These are phyloP conservation scores for Ormyrus pomaceus DNA, from an alignment of 2,888 invertebrate genomes.

Conservation along the genomic window DNA sequence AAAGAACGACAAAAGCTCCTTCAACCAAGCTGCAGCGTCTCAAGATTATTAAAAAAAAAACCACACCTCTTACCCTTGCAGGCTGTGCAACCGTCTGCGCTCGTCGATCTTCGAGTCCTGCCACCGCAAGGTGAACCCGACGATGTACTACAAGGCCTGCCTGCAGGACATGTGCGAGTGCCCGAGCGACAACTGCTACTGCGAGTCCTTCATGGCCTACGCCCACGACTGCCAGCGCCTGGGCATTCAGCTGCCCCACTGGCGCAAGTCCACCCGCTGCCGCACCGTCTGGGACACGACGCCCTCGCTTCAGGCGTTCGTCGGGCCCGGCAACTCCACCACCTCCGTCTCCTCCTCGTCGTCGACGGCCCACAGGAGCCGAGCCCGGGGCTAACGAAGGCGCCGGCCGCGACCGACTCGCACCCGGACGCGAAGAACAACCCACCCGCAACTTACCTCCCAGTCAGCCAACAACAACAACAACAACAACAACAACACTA, in stretches of 20 bases:
- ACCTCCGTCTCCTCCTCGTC: not conserved
- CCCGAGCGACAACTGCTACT: constrained; percentile 87
- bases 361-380: not conserved
- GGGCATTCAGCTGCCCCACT: constrained; percentile 84
- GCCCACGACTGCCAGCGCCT: constrained; percentile 90
- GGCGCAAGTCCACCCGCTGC: constrained; percentile 85
- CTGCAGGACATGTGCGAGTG: constrained; percentile 93
- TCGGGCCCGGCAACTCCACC: constrained; percentile 19
- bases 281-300: constrained; percentile 74
- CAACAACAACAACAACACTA: too few species aligned
- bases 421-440: too few species aligned
- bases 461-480: too few species aligned
- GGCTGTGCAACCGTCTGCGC: constrained; percentile 77
- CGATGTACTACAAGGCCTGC: constrained; percentile 91
- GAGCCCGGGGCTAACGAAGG: constrained; percentile 25
- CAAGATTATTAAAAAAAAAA: too few species aligned
- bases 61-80: constrained; percentile 53
- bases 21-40: too few species aligned
- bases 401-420: constrained; percentile 2
- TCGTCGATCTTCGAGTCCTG: constrained; percentile 84
- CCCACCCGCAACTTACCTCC: too few species aligned
- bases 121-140: constrained; percentile 86
- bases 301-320: constrained; percentile 41
- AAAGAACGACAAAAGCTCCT: too few species aligned
- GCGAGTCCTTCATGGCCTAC: constrained; percentile 93